Evolutionary conservation across 2,797 vertebrate genomes (phyloP).

Genomic region (Acrocephalus scirpaceus): DNA sequence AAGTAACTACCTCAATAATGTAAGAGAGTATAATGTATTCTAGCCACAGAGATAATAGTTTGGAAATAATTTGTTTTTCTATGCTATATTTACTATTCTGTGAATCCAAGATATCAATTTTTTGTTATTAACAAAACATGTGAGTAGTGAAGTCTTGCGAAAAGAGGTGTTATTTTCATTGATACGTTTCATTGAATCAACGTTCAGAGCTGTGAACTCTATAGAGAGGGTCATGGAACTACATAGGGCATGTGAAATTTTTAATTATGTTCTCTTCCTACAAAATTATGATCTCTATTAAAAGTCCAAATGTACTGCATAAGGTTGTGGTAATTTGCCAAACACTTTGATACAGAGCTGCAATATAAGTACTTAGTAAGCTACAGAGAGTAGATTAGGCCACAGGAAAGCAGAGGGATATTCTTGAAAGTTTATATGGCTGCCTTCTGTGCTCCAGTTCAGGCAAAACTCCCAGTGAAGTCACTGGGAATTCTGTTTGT

Average conservation of each 20-base stretch:
- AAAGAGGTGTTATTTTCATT: neutral
- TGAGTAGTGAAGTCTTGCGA: slow-evolving; percentile 16
- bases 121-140: slow-evolving; percentile 20
- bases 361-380: neutral
- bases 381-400: neutral
- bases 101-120: slow-evolving; percentile 29
- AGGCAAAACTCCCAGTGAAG: slow-evolving; percentile 41
- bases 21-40: neutral
- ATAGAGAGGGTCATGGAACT: neutral
- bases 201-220: neutral
- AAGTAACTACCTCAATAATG: slow-evolving; percentile 24
- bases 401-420: slow-evolving; percentile 16
- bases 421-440: slow-evolving; percentile 1
- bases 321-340: neutral
- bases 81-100: slow-evolving; percentile 49
- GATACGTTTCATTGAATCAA: neutral
- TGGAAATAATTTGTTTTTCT: slow-evolving; percentile 64
- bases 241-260: neutral
- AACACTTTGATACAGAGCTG: neutral
- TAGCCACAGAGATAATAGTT: neutral
- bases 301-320: neutral
- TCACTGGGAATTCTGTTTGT: slow-evolving; percentile 54
- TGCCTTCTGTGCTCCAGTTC: neutral
- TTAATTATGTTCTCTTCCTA: neutral
- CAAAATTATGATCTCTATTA: neutral